Percentiles rank a stretch among this genome's conserved stretches.
Evolutionary conservation across 2,888 invertebrate species (phyloP).

Genomic region (Chydorus sphaericus): DNA sequence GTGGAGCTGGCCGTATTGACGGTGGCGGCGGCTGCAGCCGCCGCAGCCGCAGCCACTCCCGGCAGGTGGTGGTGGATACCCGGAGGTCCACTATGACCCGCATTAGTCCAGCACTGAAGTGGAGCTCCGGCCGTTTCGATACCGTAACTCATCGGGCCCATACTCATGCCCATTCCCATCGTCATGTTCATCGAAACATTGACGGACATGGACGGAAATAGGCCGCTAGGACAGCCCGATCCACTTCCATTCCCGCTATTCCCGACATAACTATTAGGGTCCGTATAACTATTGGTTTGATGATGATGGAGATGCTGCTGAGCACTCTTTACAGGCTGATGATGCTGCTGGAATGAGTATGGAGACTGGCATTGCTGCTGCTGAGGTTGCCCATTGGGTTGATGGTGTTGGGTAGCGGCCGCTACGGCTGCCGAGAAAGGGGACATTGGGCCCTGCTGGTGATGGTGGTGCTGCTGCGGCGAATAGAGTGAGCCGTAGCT

Average conservation of each 20-base stretch:
- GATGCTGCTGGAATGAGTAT: not conserved
- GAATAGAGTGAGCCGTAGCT: not conserved
- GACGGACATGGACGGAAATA: constrained; percentile 88
- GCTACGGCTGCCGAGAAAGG: constrained; percentile 7
- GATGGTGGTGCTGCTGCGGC: constrained; percentile 4
- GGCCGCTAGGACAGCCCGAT: constrained; percentile 25
- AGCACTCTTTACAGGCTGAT: not conserved
- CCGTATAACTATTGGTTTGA: not conserved
- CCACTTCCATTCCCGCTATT: constrained; percentile 16
- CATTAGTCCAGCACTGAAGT: not conserved
- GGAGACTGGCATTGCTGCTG: not conserved
- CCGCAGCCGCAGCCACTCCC: constrained; percentile 19
- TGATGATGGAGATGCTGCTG: not conserved
- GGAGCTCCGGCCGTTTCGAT: constrained; percentile 26
- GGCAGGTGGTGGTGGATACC: constrained; percentile 17
- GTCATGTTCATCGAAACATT: constrained; percentile 98
- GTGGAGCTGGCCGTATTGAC: constrained; percentile 2
- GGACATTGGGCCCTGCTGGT: constrained; percentile 1
- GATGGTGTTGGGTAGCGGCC: constrained; percentile 21
- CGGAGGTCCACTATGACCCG: not conserved
- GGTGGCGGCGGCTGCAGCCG: constrained; percentile 2
- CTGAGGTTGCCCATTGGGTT: constrained; percentile 19
- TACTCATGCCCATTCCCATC: constrained; percentile 45
- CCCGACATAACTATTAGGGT: not conserved
- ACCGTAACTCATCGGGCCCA: constrained; percentile 26